Percentiles rank a stretch among this genome's conserved stretches.
These are phyloP conservation scores for Stegastes partitus DNA, from an alignment of 2,113 vertebrate genomes.

Conservation along the genomic window DNA sequence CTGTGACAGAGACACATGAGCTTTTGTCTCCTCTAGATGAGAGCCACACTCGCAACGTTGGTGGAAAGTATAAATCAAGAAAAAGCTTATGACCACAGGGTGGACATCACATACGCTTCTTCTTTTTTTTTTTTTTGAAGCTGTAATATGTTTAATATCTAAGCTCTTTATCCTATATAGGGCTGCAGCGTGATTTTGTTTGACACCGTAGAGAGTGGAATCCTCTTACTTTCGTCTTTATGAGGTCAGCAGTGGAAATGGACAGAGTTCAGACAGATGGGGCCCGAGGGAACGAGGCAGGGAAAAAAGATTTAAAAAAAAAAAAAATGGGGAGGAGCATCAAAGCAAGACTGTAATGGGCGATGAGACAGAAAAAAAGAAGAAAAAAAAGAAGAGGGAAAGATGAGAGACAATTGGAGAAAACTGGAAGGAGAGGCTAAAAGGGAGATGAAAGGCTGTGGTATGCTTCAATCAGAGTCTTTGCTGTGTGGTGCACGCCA, in stretches of 20 bases:
- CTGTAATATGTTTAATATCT: slow-evolving; percentile 77
- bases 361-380: slow-evolving; percentile 50
- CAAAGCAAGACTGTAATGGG: slow-evolving; percentile 32
- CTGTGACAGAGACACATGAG: slow-evolving; percentile 54
- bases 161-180: slow-evolving; percentile 80
- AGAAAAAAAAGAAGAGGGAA: slow-evolving; percentile 41
- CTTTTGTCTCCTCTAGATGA: slow-evolving; percentile 41
- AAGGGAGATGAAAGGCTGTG: slow-evolving; percentile 48
- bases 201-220: slow-evolving; percentile 74
- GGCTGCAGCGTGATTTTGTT: slow-evolving; percentile 72
- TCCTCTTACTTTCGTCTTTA: slow-evolving; percentile 82
- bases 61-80: slow-evolving; percentile 61
- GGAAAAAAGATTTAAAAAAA: slow-evolving; percentile 52
- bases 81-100: slow-evolving; percentile 53
- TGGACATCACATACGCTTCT: slow-evolving; percentile 57
- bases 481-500: slow-evolving; percentile 8
- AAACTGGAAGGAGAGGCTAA: slow-evolving; percentile 5
- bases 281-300: slow-evolving; percentile 63
- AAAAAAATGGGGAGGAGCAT: slow-evolving; percentile 49
- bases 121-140: slow-evolving; percentile 32
- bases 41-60: slow-evolving; percentile 29
- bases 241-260: slow-evolving; percentile 79
- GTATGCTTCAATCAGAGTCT: slow-evolving; percentile 11
- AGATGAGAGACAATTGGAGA: slow-evolving; percentile 49
- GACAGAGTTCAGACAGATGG: slow-evolving; percentile 79